Base-by-base conservation (phyloP, 2,888 invertebrate genomes). In the Netelia fuscicornis region DNA sequence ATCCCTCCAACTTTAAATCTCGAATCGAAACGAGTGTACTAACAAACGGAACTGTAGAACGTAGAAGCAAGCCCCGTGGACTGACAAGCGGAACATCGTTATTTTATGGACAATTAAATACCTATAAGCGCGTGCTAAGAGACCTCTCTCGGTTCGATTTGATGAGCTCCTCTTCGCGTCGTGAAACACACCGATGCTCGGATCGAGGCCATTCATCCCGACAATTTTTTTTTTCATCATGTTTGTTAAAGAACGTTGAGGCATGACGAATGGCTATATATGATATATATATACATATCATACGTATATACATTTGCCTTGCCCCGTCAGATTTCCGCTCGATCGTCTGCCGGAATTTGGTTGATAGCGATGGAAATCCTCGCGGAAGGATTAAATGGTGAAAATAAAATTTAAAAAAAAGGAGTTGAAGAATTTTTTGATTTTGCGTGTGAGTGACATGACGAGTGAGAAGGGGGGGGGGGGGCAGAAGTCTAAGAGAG, bases 71-170 rank as follows among this genome's bases (percentile, higher is more conserved):
- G 75, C 77, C 3, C 30, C 77, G 60, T 67, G 60, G 78, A 84
- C 80, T 89, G 91, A 91, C 90, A 89, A 89, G 90, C 89, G 91
- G 87, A 90, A 92, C 91, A 92, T 92, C 85, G 86, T 88, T 85
- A 89, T 92, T 92, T 91, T 89, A 91, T 88, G 92, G 86, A 83
- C 85, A 86, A 87, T 87, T 87, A 85, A 76, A 84, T 72, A 70
- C 52, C 62, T 30, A 25, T 20, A 75, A 44, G 62, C 79, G 58
- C 85, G 85, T 74, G 78, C 80, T 85, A 86, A 87, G 77, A 44
- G 67, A 60, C 11, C 37, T 30, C 37, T 37, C 37, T 72, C 25
- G 54, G 10, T 54, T 52, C 62, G 58, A 81, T 72, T 67, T 54
- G 80, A 56, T 42, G 78, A 86, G 75, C 37, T 54, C 52, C 76